Evolutionary conservation across 1,140 invertebrate genomes (phyloP).

Genomic region (Vanessa tameamea): DNA sequence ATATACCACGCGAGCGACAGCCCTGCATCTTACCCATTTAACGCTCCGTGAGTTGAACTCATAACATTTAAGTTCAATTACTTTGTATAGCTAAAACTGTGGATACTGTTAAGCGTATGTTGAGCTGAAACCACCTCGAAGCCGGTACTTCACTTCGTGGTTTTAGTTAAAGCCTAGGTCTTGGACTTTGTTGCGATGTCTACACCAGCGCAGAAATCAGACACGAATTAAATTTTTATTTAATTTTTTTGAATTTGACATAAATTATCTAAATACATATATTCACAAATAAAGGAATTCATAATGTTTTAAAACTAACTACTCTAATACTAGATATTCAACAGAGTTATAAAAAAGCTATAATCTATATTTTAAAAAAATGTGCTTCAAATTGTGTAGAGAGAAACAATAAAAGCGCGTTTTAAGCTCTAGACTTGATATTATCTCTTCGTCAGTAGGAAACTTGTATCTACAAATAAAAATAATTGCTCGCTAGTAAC

Average conservation of each 20-base stretch:
- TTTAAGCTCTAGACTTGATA: background rate
- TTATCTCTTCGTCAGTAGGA: background rate
- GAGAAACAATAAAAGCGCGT: no score
- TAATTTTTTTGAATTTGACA: background rate
- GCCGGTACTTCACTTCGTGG: background rate
- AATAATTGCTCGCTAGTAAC: background rate
- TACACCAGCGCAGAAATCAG: background rate
- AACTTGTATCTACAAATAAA: background rate
- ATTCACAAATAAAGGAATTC: no score
- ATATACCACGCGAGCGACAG: background rate
- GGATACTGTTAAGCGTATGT: background rate
- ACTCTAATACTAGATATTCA: no score
- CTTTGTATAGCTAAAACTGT: background rate
- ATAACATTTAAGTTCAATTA: background rate
- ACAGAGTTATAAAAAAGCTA: no score
- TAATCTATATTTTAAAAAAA: no score
- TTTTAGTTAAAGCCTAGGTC: conserved; percentile 8
- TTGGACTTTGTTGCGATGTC: conserved; percentile 9
- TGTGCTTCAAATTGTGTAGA: no score
- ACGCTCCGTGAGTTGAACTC: conserved; percentile 1
- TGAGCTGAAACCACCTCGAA: background rate
- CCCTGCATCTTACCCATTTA: background rate
- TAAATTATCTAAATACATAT: no score
- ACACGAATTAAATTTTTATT: background rate
- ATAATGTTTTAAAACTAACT: no score